phyloP scores from a whole-genome alignment of 1,140 invertebrate genomes.

The Whitmania pigra region DNA sequence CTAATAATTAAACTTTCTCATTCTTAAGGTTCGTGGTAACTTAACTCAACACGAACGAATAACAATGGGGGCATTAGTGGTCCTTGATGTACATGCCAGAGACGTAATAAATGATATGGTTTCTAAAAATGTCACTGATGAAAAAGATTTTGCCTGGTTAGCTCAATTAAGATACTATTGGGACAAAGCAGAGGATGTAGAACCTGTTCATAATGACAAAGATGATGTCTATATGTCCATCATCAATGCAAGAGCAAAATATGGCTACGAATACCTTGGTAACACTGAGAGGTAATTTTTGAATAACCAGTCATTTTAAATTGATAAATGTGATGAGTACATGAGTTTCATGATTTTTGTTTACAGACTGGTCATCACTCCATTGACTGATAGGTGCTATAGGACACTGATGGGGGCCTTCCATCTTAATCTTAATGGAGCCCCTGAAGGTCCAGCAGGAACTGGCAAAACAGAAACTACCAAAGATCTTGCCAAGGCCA shows the following conservation, averaged over 20 bases:
- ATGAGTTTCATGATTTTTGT: slow-evolving; percentile 29
- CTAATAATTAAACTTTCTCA: too few species aligned
- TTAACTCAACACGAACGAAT: slow-evolving; percentile 40
- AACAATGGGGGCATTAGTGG: slow-evolving; percentile 42
- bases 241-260: slow-evolving; percentile 41
- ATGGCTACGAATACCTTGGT: slow-evolving; percentile 43
- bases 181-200: slow-evolving; percentile 38
- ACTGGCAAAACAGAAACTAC: slow-evolving; percentile 44
- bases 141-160: slow-evolving; percentile 43
- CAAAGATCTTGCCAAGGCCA: slow-evolving; percentile 43
- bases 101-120: slow-evolving; percentile 31
- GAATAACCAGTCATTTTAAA: not conserved
- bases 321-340: not conserved
- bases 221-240: slow-evolving; percentile 33
- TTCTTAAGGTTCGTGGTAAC: slow-evolving; percentile 32
- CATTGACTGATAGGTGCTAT: slow-evolving; percentile 40
- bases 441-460: slow-evolving; percentile 43
- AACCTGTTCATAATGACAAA: slow-evolving; percentile 37
- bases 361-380: slow-evolving; percentile 41
- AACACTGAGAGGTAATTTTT: slow-evolving; percentile 29
- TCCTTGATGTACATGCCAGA: slow-evolving; percentile 42
- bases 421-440: slow-evolving; percentile 43
- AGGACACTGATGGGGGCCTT: slow-evolving; percentile 39
- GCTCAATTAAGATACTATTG: slow-evolving; percentile 43
- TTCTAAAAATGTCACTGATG: slow-evolving; percentile 36